These are phyloP conservation scores for Aptenodytes forsteri DNA, from an alignment of 2,113 vertebrate genomes.

Conservation along the genomic window DNA sequence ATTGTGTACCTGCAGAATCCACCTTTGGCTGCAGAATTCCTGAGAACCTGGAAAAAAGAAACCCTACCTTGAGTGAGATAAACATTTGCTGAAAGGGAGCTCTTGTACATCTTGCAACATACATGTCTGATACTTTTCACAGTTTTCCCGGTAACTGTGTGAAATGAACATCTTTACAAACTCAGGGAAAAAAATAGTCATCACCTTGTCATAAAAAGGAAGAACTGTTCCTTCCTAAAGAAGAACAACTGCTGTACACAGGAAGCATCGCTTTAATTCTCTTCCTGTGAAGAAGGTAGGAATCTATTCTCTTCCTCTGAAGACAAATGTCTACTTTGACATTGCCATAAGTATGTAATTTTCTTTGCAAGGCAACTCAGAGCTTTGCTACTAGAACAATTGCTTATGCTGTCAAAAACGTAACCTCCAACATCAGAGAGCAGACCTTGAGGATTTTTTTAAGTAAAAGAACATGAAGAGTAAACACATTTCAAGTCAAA, in stretches of 20 bases:
- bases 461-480: not conserved
- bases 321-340: not conserved
- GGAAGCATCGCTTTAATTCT: not conserved
- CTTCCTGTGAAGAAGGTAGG: not conserved
- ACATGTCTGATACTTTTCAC: slow-evolving; percentile 43
- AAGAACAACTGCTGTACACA: not conserved
- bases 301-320: not conserved
- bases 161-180: slow-evolving; percentile 57
- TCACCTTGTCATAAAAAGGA: not conserved
- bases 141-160: slow-evolving; percentile 59
- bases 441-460: not conserved
- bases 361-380: not conserved
- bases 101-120: slow-evolving; percentile 73
- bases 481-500: not conserved
- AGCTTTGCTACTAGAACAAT: not conserved
- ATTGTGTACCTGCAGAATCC: slow-evolving; percentile 82
- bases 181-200: slow-evolving; percentile 21
- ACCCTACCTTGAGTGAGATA: slow-evolving; percentile 79
- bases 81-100: slow-evolving; percentile 74
- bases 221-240: not conserved
- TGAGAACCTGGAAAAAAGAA: slow-evolving; percentile 81
- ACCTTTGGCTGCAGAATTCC: slow-evolving; percentile 81
- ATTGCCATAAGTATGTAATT: not conserved
- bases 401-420: not conserved
- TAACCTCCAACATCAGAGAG: not conserved